A percentile compares a stretch with the other conserved stretches of the same genome.
Conservation (phyloP, 1,140 invertebrate species). For the Oncopodura yosiiana region DNA sequence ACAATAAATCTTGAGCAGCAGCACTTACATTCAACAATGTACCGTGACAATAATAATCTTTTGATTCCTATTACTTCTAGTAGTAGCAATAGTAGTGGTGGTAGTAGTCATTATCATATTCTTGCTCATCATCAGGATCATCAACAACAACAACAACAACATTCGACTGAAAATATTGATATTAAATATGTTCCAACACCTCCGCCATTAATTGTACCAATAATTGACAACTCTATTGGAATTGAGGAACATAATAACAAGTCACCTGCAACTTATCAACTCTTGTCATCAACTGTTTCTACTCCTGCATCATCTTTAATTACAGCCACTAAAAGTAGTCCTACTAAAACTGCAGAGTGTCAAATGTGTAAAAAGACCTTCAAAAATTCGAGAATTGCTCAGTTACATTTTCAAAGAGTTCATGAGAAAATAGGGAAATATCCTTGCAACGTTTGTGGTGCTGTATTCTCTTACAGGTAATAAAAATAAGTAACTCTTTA, state of each 20-base stretch:
- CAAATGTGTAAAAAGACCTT: constrained; percentile 21
- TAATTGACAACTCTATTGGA: too few species aligned
- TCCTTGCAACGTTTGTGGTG: constrained; percentile 25
- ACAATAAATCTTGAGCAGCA: not conserved
- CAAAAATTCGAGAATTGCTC: constrained; percentile 23
- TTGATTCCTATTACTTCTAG: not conserved
- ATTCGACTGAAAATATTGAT: not conserved
- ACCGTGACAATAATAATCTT: constrained; percentile 7
- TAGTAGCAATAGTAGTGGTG: not conserved
- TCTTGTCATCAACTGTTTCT: too few species aligned
- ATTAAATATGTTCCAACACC: too few species aligned
- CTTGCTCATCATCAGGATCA: not conserved
- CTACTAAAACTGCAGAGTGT: constrained; percentile 11
- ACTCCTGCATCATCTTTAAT: too few species aligned
- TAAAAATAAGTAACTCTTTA: not conserved
- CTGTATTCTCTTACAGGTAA: constrained; percentile 28
- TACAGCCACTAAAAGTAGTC: not conserved
- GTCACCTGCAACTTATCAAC: too few species aligned
- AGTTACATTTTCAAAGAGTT: constrained; percentile 23
- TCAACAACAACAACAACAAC: not conserved
- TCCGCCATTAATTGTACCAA: too few species aligned
- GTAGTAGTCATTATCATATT: not conserved
- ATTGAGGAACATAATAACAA: too few species aligned
- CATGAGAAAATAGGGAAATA: constrained; percentile 22
- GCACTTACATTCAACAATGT: constrained; percentile 15